These are phyloP conservation scores for Galago senegalensis DNA, from an alignment of 2,797 vertebrate species.

Conservation along the genomic window DNA sequence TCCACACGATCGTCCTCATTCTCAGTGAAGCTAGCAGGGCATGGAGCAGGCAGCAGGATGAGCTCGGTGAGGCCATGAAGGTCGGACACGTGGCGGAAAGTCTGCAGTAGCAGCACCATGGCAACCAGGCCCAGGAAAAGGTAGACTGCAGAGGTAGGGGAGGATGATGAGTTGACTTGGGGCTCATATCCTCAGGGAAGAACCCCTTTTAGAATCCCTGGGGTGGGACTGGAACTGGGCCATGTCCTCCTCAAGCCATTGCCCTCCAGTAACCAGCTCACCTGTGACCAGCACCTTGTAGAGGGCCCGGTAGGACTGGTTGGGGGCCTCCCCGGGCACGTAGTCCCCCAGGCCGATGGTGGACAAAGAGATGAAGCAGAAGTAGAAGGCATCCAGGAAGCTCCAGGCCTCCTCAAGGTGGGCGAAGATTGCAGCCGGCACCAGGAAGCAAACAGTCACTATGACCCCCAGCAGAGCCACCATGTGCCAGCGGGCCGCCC, in stretches of 20 bases:
- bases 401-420: conserved; percentile 92
- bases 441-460: conserved; percentile 91
- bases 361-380: conserved; percentile 96
- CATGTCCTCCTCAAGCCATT: neutral
- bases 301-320: conserved; percentile 90
- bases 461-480: conserved; percentile 87
- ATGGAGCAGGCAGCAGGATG: conserved; percentile 91
- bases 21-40: conserved; percentile 90
- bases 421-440: conserved; percentile 92
- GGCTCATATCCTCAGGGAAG: neutral
- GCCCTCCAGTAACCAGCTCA: conserved; percentile 85
- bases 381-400: conserved; percentile 95
- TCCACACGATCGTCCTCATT: conserved; percentile 91
- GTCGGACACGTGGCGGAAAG: conserved; percentile 93
- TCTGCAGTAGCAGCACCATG: conserved; percentile 94
- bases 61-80: conserved; percentile 93
- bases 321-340: conserved; percentile 91
- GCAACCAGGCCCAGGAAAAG: conserved; percentile 94
- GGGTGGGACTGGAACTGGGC: too few relatives aligned
- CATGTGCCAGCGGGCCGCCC: conserved; percentile 90
- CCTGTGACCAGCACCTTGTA: conserved; percentile 95
- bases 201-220: neutral
- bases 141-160: conserved; percentile 89
- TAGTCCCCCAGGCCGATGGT: conserved; percentile 96
- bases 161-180: too few relatives aligned